Evolutionary conservation across 2,797 vertebrate genomes (phyloP), one percentile per base, ranked within the genome.

Genomic region (Myioborus melanocephalus): DNA sequence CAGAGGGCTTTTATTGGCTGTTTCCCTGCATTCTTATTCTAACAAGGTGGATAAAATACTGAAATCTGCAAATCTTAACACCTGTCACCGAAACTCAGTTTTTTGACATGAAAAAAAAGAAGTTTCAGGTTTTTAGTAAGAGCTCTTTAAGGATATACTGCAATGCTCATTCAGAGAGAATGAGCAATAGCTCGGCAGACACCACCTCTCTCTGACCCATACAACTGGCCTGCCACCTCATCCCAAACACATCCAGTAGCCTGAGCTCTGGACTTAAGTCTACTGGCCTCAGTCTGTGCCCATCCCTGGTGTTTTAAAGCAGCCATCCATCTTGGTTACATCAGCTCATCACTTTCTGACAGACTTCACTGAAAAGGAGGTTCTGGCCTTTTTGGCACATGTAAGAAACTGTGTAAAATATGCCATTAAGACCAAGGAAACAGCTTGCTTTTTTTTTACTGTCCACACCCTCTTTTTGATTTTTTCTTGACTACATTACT

Each of bases 381-480:
- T 27, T 4, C 0, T 34, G 21, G 7, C 9, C 9, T 57, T 83
- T 56, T 41, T 0, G 0, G 11, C 2, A 1, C n/a, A 10, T 12
- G 16, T 47, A 60, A 84, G 81, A 19, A 26, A 30, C 16, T 4
- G 5, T 13, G 14, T 24, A 77, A 77, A 86, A 57, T 26, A 59
- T 12, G 4, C 10, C 26, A 37, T 32, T 47, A 47, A 56, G 28
- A 64, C 11, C 0, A 1, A 85, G 5, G 26, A 72, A 68, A 47
- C 8, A 24, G 4, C 4, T 65, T 43, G 52, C 21, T 34, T 52
- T 70, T 57, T 57, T 57, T 52, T 28, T 6, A 35, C 41, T 53
- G 8, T 47, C 12, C 22, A 47, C 10, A 18, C 1, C 2, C 2
- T 23, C 14, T 47, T 86, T 60, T 46, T 52, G 12, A 18, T 76